Conservation (phyloP, 2,797 vertebrate genomes). For the Onychomys torridus region DNA sequence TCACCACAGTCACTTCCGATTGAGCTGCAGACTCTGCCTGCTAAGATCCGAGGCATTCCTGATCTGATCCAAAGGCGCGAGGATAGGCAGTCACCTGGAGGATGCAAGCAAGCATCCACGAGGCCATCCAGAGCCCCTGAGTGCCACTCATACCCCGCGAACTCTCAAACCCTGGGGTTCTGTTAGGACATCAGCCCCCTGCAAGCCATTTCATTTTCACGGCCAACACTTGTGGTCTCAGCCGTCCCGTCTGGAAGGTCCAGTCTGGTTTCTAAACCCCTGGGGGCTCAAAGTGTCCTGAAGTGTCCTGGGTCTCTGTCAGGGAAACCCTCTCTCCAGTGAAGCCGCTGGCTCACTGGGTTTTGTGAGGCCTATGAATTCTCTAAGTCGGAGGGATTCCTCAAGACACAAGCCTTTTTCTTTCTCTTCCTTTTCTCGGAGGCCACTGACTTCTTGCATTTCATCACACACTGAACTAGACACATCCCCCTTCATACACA, state of each 20-base stretch:
- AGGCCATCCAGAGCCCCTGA: background rate
- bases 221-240: background rate
- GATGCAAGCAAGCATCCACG: rapidly evolving
- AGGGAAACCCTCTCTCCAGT: constrained; percentile 67
- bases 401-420: background rate
- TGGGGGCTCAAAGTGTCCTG: background rate
- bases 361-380: background rate
- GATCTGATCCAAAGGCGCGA: rapidly evolving
- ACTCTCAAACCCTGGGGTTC: background rate
- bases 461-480: background rate
- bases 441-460: background rate
- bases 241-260: background rate
- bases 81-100: background rate
- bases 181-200: background rate
- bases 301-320: background rate
- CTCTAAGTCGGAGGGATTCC: background rate
- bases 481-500: no score
- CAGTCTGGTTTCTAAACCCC: background rate
- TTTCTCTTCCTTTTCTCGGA: background rate
- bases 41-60: rapidly evolving
- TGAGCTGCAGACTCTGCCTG: background rate
- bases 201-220: background rate
- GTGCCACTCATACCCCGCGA: no score
- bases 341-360: background rate
- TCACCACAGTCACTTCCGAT: rapidly evolving